A percentile compares a stretch with the other conserved stretches of the same genome.
phyloP scores from a whole-genome alignment of 1,140 invertebrate species.

The Bombus soroeensis region DNA sequence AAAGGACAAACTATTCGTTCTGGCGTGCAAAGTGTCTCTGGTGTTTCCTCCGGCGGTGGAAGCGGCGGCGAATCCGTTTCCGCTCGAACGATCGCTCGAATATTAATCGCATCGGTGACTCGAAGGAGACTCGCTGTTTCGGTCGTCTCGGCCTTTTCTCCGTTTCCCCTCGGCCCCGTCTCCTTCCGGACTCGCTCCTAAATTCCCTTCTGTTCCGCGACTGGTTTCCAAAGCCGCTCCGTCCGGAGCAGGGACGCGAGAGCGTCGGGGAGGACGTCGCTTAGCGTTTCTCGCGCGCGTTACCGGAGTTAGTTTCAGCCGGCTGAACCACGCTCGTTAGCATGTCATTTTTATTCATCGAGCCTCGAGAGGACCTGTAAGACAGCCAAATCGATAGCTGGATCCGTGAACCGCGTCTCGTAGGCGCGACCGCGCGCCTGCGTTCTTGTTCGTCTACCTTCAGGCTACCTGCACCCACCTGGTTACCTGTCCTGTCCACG shows the following conservation, averaged over 20 bases:
- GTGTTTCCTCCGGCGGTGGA: background rate
- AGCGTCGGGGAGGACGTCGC: conserved; percentile 8
- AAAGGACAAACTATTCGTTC: conserved; percentile 38
- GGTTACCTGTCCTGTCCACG: background rate
- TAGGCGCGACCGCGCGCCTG: conserved; percentile 51
- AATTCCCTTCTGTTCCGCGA: background rate
- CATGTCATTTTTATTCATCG: conserved; percentile 58
- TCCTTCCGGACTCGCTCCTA: background rate
- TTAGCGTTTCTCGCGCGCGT: conserved; percentile 44
- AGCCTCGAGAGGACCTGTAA: conserved; percentile 48
- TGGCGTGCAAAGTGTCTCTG: background rate
- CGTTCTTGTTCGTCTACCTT: conserved; percentile 2
- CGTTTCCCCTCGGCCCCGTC: background rate
- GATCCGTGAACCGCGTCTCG: conserved; percentile 38
- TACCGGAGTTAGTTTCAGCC: conserved; percentile 33
- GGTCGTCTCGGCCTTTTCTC: conserved; percentile 8
- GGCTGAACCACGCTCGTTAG: conserved; percentile 52
- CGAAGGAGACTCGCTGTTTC: conserved; percentile 32
- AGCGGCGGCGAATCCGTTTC: conserved; percentile 25
- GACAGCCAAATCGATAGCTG: conserved; percentile 53
- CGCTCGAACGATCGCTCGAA: conserved; percentile 33
- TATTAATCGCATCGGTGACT: conserved; percentile 51
- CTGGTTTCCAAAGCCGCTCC: conserved; percentile 10
- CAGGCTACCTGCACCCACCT: background rate
- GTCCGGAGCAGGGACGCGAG: background rate